Conservation (phyloP, 2,888 invertebrate genomes). For the Camponotus fellah region DNA sequence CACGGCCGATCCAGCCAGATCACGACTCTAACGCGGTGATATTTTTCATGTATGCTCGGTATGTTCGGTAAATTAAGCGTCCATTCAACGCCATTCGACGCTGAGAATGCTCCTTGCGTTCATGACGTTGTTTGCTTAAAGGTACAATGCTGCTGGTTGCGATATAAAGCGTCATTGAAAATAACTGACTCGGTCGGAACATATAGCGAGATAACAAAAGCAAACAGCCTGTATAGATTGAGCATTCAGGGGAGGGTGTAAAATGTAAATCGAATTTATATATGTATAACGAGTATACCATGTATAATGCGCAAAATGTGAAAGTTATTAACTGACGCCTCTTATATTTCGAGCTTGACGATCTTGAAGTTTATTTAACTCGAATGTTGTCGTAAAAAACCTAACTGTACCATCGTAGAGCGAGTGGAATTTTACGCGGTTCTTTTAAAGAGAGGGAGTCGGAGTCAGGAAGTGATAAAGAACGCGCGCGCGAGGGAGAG, state of each 20-base stretch:
- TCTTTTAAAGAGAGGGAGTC: background rate
- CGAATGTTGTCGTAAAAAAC: background rate
- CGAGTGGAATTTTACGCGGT: background rate
- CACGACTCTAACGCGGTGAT: constrained; percentile 49
- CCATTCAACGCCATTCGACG: constrained; percentile 71
- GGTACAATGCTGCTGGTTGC: constrained; percentile 64
- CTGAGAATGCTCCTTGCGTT: constrained; percentile 67
- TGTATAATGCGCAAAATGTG: background rate
- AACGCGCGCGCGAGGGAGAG: constrained; percentile 68
- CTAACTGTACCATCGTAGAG: background rate
- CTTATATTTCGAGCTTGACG: background rate
- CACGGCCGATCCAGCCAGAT: constrained; percentile 51
- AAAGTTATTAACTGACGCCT: constrained; percentile 18
- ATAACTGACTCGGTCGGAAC: constrained; percentile 57
- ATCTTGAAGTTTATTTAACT: background rate
- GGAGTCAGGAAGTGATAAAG: constrained; percentile 35
- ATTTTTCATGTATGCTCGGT: constrained; percentile 39
- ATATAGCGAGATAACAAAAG: constrained; percentile 60
- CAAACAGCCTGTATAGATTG: constrained; percentile 45
- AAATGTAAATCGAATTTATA: constrained; percentile 25
- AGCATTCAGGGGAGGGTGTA: constrained; percentile 27
- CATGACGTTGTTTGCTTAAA: constrained; percentile 72
- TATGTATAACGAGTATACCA: background rate
- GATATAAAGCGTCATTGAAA: constrained; percentile 62
- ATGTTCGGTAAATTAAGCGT: constrained; percentile 68